Evolutionary conservation across 2,113 vertebrate species (phyloP), one percentile per base, ranked within the genome.

Genomic region (Trachemys scripta): DNA sequence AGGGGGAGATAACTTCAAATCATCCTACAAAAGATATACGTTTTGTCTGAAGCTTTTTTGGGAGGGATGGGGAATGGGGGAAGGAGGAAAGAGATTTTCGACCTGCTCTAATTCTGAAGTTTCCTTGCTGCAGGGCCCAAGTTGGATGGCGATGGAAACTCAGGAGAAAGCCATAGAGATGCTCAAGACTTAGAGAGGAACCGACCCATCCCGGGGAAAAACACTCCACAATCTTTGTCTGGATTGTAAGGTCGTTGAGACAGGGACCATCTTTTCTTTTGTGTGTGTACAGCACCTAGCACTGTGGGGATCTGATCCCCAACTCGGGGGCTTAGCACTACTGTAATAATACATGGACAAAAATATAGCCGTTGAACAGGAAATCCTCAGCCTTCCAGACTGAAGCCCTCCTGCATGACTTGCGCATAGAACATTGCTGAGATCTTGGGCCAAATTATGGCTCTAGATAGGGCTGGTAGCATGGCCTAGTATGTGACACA

Each of bases 61-160:
- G 8, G 9, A 7, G 1, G 10, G 24, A 1, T 10, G 0, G n/a
- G 54, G 8, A 10, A 12, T 11, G 24, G n/a, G 27, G 72, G 12
- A 2, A 4, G 24, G 57, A 53, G 5, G 50, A 45, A 80, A 87
- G 51, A 6, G n/a, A 2, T 17, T 90, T 85, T 25, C 9, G 53
- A 11, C 25, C 19, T 45, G 24, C 6, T 20, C 2, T 16, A 79
- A 22, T 8, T 10, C 20, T 42, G 10, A 85, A 35, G 45, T 75
- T 80, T 54, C 19, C 8, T 4, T 51, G 69, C 49, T 47, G 19
- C 49, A 80, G 50, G 79, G 51, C 4, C 2, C 17, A 82, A 51
- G 29, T n/a, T 19, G 47, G 56, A 59, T 53, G 50, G 24, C 45
- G 45, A 10, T 53, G 27, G 35, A 65, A 5, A 10, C 2, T 2